Percentiles rank a stretch among this genome's conserved stretches.
Conservation (phyloP, 2,888 invertebrate species). For the Ophion ventricosus region DNA sequence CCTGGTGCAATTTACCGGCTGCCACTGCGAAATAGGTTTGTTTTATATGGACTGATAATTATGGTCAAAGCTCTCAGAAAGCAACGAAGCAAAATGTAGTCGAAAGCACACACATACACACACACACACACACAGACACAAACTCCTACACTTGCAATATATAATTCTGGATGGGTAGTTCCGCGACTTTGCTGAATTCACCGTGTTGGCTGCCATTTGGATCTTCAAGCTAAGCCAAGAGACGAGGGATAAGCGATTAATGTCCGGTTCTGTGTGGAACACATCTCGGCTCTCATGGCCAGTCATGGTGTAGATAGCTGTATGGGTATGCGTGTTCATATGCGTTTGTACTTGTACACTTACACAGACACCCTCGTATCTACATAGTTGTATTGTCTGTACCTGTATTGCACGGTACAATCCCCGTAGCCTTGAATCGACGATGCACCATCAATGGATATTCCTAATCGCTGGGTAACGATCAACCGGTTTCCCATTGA, state of each 20-base stretch:
- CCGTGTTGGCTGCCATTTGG: background rate
- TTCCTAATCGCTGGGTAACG: constrained; percentile 51
- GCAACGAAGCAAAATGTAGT: constrained; percentile 11
- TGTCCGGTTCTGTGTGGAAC: constrained; percentile 56
- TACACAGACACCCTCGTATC: background rate
- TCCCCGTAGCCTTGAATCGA: constrained; percentile 54
- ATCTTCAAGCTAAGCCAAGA: constrained; percentile 18
- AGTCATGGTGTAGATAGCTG: background rate
- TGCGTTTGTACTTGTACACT: constrained; percentile 18
- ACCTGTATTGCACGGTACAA: background rate
- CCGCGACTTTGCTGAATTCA: constrained; percentile 14
- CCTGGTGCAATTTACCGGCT: constrained; percentile 65
- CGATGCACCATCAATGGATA: constrained; percentile 47
- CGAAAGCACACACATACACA: background rate
- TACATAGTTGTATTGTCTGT: background rate
- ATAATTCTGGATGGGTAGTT: constrained; percentile 22
- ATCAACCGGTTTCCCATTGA: constrained; percentile 58
- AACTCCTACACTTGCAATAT: background rate
- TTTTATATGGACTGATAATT: constrained; percentile 70
- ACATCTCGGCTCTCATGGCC: constrained; percentile 44
- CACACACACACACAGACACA: background rate
- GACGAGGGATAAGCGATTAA: constrained; percentile 48
- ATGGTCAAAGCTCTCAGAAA: constrained; percentile 29
- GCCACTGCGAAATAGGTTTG: constrained; percentile 66
- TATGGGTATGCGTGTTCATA: constrained; percentile 4